Base-by-base conservation (phyloP, 2,113 vertebrate species). In the Aegypius monachus region DNA sequence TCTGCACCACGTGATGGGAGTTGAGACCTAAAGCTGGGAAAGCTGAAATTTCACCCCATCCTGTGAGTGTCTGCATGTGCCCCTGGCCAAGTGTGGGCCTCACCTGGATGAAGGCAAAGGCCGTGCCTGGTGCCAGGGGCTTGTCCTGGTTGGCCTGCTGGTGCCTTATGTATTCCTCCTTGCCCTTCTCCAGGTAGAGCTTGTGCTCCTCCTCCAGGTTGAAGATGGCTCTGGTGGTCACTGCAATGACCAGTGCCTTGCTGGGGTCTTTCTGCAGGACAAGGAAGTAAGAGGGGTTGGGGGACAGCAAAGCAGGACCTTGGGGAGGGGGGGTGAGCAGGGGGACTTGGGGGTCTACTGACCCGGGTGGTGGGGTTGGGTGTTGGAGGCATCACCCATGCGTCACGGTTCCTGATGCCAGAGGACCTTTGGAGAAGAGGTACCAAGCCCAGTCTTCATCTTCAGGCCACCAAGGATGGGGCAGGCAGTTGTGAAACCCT, bases 201-300 rank as follows among this genome's bases (percentile, higher is more conserved):
- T 91, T 84, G 29, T 97, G 97, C 12, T 92, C 98, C 22, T 93
- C 78, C 66, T 97, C 98, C 91, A 98, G 61, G 86, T 90, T 94
- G 82, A 98, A 98, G 90, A 98, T 97, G 12, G 98, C 97, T 32
- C 94, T 94, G 53, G 96, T 97, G 5, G 98, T 97, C 55, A 99
- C 97, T 0, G 98, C 98, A 27, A 98, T 97, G n/a, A 98, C 96
- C 72, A 98, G 56, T 1, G 98, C 98, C 2, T 50, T 71, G 9
- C 86, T 95, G 50, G 97, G 84, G 55, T 98, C 97, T 85, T 98
- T 98, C 98, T 99, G 98, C 43, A 94, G 65, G 55, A 77, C 47
- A 70, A 8, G 53, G 73, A 75, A 23, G 16, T 80, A 72, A 85
- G 45, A 78, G 10, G 27, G 25, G 5, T 71, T 50, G 62, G 47